Base-by-base conservation (phyloP, 2,113 vertebrate species). In the Macaca nemestrina region DNA sequence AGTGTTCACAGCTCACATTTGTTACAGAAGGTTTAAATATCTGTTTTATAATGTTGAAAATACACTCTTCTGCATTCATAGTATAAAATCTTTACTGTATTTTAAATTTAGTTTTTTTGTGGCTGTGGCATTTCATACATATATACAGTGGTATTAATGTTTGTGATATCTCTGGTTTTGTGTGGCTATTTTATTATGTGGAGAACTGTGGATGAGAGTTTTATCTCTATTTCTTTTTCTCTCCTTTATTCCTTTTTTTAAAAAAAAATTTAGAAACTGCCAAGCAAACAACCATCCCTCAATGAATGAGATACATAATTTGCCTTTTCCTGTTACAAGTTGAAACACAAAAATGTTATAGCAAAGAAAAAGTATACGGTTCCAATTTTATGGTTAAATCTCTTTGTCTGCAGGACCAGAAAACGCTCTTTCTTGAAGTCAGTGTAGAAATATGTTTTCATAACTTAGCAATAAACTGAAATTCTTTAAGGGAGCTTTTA, bases 401-500 rank as follows among this genome's bases (percentile, higher is more conserved):
- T 76, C 50, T 73, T 61, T 70, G 50, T 94, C 92, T 10, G 27
- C 25, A 90, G 40, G 35, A 50, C 82, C 50, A 83, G 67, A 73
- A 48, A 88, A 88, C 68, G 20, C 22, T 55, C 45, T 84, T 94
- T 52, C 68, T 88, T 87, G 68, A 93, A 93, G 87, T 94, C 70
- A 90, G 90, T 75, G 40, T 38, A 78, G 79, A 87, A 95, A 89
- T 90, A 87, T 38, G 40, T 91, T 97, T 96, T 96, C 73, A 95
- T 52, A 94, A 85, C 64, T 80, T 93, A 96, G 92, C 86, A 97
- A 96, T 97, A 97, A 87, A 84, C 43, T 59, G 80, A 88, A 96
- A 95, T 96, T 96, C 93, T 92, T 97, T 93, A 92, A 97, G 97
- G 64, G 86, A 80, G 79, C 48, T 93, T 96, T 97, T 87, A 83